Base-by-base conservation (phyloP, 2,888 invertebrate species). In the Stenoptilia bipunctidactyla region DNA sequence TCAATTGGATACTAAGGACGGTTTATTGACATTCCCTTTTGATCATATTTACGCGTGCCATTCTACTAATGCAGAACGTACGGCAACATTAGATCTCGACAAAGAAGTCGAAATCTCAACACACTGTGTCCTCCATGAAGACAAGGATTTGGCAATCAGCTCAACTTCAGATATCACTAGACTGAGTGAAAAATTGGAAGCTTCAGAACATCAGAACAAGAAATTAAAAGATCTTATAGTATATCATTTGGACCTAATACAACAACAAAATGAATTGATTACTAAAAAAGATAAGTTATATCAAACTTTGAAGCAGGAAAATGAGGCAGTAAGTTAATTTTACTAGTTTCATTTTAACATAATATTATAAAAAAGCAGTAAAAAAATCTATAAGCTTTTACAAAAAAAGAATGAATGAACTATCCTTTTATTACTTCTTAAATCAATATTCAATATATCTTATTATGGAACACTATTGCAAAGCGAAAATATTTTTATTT, bases 201-300 rank as follows among this genome's bases (percentile, higher is more conserved):
- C 61, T 3, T 55, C 67, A 41, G 72, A 71, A 42, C 55, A 44
- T 58, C 90, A 91, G 76, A 89, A 90, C 67, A 88, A 86, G 64
- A 88, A 87, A 56, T 80, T 91, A 39, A 93, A 94, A 73, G 91
- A 92, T 49, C 88, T 96, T 61, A 79, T 95, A 48, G 77, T 94
- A 43, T 86, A 92, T 50, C 94, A 96, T 67, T 83, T 96, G 56
- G 94, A 96, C 70, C 82, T 96, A 46, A 93, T 96, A 63, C 94
- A 95, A 67, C 93, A 94, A 72, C 95, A 96, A 73, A 93, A 93
- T 58, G 94, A 95, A 59, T 88, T 91, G 55, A 86, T 96, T 48
- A 86, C 89, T 50, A 89, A 89, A 52, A 93, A 92, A 71, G 94
- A 96, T 54, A 92, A 91, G 64, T 84, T 90, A 39, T 86, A 93